These are phyloP conservation scores for Carapus acus DNA, from an alignment of 2,797 vertebrate species.

Conservation along the genomic window DNA sequence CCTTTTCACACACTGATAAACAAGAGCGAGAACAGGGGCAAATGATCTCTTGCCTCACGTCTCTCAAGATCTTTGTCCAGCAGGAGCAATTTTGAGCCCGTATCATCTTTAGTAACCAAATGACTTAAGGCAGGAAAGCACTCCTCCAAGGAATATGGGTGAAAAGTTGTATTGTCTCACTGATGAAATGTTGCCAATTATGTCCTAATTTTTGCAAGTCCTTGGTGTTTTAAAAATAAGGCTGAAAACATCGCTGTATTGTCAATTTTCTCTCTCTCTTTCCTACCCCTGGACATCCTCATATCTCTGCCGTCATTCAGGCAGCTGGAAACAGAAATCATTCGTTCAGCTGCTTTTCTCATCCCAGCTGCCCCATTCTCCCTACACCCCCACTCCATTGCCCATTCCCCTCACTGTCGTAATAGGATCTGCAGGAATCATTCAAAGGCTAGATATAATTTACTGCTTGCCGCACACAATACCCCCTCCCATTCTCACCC, in stretches of 20 bases:
- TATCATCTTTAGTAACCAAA: conserved; percentile 69
- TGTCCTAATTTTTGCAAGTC: conserved; percentile 40
- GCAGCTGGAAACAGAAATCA: conserved; percentile 80
- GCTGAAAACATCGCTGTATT: conserved; percentile 70
- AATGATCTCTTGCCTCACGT: conserved; percentile 55
- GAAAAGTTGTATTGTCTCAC: conserved; percentile 26
- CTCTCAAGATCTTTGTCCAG: conserved; percentile 56
- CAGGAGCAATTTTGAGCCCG: conserved; percentile 64
- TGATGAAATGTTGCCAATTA: conserved; percentile 28
- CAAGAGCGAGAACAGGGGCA: conserved; percentile 43
- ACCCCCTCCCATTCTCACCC: conserved; percentile 61
- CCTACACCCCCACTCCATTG: conserved; percentile 30
- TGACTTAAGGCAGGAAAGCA: conserved; percentile 72
- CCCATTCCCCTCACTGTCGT: conserved; percentile 68
- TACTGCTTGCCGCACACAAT: conserved; percentile 79
- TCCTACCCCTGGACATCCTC: conserved; percentile 16
- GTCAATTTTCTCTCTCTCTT: conserved; percentile 43
- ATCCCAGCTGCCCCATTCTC: conserved; percentile 60
- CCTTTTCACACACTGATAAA: conserved; percentile 34
- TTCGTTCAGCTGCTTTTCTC: conserved; percentile 80
- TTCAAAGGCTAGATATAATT: conserved; percentile 87
- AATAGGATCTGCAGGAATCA: conserved; percentile 89
- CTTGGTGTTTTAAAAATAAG: conserved; percentile 62
- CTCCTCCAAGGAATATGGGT: conserved; percentile 53
- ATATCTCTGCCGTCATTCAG: conserved; percentile 60